Conservation (phyloP, 2,113 vertebrate species). For the Panurus biarmicus region DNA sequence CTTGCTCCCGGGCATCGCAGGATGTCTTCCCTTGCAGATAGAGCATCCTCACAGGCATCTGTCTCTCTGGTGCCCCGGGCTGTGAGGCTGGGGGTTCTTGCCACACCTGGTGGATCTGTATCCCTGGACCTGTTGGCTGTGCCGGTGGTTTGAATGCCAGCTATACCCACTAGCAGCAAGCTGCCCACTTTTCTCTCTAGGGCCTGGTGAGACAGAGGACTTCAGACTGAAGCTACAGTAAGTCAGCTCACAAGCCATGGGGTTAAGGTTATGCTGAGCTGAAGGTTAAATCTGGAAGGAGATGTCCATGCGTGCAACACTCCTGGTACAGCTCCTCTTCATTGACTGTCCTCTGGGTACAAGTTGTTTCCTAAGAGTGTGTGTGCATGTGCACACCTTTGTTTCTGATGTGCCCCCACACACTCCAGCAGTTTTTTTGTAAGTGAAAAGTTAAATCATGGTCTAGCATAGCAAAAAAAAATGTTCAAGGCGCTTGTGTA, state of each 20-base stretch:
- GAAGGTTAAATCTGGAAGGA: background rate
- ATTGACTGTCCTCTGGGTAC: background rate
- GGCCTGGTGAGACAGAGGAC: background rate
- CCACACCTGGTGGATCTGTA: rapidly evolving
- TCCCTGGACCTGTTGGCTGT: rapidly evolving
- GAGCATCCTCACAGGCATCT: background rate
- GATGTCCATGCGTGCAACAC: rapidly evolving
- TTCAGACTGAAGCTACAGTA: background rate
- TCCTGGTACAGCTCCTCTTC: background rate
- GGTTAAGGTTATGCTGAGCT: background rate
- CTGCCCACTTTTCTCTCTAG: background rate
- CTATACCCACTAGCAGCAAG: rapidly evolving
- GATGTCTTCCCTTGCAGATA: background rate
- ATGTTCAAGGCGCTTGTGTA: rapidly evolving
- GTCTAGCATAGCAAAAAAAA: background rate
- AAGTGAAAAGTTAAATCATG: background rate
- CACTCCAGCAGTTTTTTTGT: background rate
- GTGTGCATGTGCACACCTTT: rapidly evolving
- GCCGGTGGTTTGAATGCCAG: background rate
- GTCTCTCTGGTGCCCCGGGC: too few species aligned
- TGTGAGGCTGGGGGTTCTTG: background rate
- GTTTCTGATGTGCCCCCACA: background rate
- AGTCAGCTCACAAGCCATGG: rapidly evolving
- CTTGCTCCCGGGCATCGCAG: rapidly evolving
- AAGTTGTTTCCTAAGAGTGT: background rate